Percentiles rank a stretch among this genome's conserved stretches.
These are phyloP conservation scores for Stegophylla sp. DNA, from an alignment of 2,888 invertebrate species.

Conservation along the genomic window DNA sequence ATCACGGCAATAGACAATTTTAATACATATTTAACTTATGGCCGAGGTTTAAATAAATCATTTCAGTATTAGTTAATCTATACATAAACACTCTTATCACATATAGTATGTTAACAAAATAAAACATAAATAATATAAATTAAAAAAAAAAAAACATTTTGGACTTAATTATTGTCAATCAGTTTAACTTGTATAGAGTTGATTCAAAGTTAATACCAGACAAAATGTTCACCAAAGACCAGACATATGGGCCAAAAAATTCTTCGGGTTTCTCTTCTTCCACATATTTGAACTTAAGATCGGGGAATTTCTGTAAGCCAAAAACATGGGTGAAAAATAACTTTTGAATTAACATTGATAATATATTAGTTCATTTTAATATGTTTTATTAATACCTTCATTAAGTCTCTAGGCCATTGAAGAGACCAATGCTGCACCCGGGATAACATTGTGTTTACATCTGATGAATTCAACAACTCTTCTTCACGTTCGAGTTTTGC, in stretches of 20 bases:
- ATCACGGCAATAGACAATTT: neutral
- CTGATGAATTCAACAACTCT: slow-evolving; percentile 69
- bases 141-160: slow-evolving; percentile 9
- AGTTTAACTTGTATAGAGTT: slow-evolving; percentile 60
- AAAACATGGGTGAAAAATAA: slow-evolving; percentile 1
- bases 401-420: slow-evolving; percentile 91
- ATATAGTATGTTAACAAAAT: slow-evolving; percentile 52
- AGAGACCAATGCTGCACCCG: slow-evolving; percentile 90
- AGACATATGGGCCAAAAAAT: slow-evolving; percentile 99
- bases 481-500: slow-evolving; percentile 70
- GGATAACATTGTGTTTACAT: slow-evolving; percentile 84
- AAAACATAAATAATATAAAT: slow-evolving; percentile 25
- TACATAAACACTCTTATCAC: slow-evolving; percentile 30
- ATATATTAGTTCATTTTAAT: neutral
- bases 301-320: slow-evolving; percentile 89
- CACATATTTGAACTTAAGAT: slow-evolving; percentile 97
- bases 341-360: neutral
- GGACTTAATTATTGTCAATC: slow-evolving; percentile 39
- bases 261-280: slow-evolving; percentile 99
- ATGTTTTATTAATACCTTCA: slow-evolving; percentile 73
- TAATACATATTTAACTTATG: neutral
- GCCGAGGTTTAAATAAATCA: neutral
- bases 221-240: slow-evolving; percentile 77
- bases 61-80: slow-evolving; percentile 13
- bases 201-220: slow-evolving; percentile 60